A percentile compares a stretch with the other conserved stretches of the same genome.
These are phyloP conservation scores for Zaprionus taronus DNA, from an alignment of 1,140 invertebrate genomes.

Conservation along the genomic window DNA sequence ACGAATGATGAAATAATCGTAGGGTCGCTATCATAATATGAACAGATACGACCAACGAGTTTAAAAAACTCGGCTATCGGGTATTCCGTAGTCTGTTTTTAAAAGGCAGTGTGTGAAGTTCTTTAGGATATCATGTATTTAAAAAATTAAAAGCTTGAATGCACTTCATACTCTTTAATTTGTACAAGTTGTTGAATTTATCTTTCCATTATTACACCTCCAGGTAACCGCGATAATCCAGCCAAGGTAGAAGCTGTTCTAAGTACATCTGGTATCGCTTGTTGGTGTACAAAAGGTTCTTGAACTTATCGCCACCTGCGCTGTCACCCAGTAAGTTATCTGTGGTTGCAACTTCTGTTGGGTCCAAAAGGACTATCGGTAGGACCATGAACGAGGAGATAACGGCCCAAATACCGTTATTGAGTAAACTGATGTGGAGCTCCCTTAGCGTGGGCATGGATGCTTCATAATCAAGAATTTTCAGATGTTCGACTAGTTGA, in stretches of 20 bases:
- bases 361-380: constrained; percentile 59
- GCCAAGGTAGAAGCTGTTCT: constrained; percentile 61
- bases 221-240: constrained; percentile 62
- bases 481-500: constrained; percentile 38
- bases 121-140: background rate
- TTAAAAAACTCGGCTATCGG: background rate
- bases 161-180: background rate
- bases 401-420: constrained; percentile 32
- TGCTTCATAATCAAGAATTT: constrained; percentile 42
- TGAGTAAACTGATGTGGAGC: constrained; percentile 36
- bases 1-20: background rate
- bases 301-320: constrained; percentile 31
- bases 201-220: constrained; percentile 2
- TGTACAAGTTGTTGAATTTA: background rate
- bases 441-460: constrained; percentile 41
- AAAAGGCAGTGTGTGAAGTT: background rate
- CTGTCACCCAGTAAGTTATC: constrained; percentile 18
- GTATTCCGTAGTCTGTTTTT: background rate
- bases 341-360: constrained; percentile 14
- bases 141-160: too few relatives aligned
- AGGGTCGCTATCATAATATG: background rate
- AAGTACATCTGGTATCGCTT: constrained; percentile 47
- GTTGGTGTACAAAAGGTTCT: constrained; percentile 51
- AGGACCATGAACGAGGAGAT: constrained; percentile 40
- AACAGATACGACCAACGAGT: background rate